Percentiles rank a stretch among this genome's conserved stretches.
These are phyloP conservation scores for Bombus picipes DNA, from an alignment of 1,140 invertebrate genomes.

Conservation along the genomic window DNA sequence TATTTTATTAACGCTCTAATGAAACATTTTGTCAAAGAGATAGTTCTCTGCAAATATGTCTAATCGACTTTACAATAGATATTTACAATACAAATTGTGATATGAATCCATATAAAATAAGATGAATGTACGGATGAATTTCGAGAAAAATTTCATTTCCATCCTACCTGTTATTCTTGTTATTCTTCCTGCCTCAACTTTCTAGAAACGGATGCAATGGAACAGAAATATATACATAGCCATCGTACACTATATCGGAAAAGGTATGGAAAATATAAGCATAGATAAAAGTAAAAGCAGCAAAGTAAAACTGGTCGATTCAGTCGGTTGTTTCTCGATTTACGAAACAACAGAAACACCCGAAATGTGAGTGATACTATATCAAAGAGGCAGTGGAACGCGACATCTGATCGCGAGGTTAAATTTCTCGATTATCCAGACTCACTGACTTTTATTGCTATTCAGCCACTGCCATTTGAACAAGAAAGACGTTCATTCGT, in stretches of 20 bases:
- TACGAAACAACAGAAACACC: conserved; percentile 1
- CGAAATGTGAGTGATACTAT: neutral
- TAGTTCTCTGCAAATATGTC: no score
- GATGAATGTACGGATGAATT: neutral
- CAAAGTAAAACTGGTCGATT: neutral
- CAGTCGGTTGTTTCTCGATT: conserved; percentile 3
- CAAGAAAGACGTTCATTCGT: conserved; percentile 1
- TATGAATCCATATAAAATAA: no score
- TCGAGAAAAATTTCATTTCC: neutral
- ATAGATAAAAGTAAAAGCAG: neutral
- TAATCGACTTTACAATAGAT: no score
- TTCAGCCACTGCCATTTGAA: conserved; percentile 6
- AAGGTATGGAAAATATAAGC: neutral
- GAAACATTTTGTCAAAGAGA: no score
- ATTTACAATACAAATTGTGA: no score
- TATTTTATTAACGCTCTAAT: no score
- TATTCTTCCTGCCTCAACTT: neutral
- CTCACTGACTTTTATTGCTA: conserved; percentile 41
- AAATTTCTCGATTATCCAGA: conserved; percentile 15
- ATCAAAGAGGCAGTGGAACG: neutral
- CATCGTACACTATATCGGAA: neutral
- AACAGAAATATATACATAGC: neutral
- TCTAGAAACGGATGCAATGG: neutral
- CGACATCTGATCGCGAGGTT: neutral
- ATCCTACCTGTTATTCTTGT: neutral